Evolutionary conservation across 2,888 invertebrate species (phyloP).

Genomic region (Baronia brevicornis): DNA sequence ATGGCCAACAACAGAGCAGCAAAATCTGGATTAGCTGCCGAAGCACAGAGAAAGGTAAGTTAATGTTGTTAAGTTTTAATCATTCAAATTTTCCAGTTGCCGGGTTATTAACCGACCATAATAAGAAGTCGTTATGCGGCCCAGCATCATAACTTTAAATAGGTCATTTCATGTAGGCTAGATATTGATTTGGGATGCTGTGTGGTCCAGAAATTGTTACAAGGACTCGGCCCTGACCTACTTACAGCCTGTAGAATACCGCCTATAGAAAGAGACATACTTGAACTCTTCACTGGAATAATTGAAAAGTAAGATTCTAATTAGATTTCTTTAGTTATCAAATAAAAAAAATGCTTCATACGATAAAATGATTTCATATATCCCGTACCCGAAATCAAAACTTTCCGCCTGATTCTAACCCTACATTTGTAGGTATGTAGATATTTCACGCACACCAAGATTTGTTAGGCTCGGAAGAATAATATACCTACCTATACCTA

Average conservation of each 20-base stretch:
- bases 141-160: slow-evolving; percentile 29
- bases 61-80: slow-evolving; percentile 13
- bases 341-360: too few species aligned
- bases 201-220: slow-evolving; percentile 54
- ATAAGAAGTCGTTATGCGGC: slow-evolving; percentile 22
- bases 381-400: too few species aligned
- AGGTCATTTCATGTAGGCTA: slow-evolving; percentile 27
- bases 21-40: slow-evolving; percentile 96
- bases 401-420: too few species aligned
- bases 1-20: slow-evolving; percentile 91
- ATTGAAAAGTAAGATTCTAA: too few species aligned
- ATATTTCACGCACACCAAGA: too few species aligned
- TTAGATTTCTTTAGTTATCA: slow-evolving; percentile 10
- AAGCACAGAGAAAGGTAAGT: slow-evolving; percentile 95
- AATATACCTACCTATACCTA: too few species aligned
- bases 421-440: too few species aligned
- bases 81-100: slow-evolving; percentile 22
- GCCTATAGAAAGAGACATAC: too few species aligned
- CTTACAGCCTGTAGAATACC: slow-evolving; percentile 28
- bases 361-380: too few species aligned
- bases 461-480: too few species aligned
- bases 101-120: slow-evolving; percentile 29
- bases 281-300: too few species aligned
- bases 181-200: slow-evolving; percentile 67
- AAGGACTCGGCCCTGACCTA: slow-evolving; percentile 65